A percentile compares a stretch with the other conserved stretches of the same genome.
These are phyloP conservation scores for Heliconius erato DNA, from an alignment of 2,888 invertebrate species.

Conservation along the genomic window DNA sequence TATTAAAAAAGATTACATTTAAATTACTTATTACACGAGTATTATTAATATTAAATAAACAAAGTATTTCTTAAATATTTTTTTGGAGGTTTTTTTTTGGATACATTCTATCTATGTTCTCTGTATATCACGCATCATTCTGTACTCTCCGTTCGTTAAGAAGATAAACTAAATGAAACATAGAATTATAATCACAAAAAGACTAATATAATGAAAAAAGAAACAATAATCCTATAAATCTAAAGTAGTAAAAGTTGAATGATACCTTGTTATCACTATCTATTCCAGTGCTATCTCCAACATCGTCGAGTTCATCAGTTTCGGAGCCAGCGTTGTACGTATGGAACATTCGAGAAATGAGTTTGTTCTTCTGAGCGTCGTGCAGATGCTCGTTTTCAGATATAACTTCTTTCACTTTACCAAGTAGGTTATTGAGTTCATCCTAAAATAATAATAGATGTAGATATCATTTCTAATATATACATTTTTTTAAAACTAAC, in stretches of 20 bases:
- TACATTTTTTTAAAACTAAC: background rate
- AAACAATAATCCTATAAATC: background rate
- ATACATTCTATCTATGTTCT: no score
- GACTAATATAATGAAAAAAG: background rate
- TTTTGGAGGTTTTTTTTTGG: no score
- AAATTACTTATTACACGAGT: background rate
- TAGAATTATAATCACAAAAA: no score
- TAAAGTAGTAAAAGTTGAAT: background rate
- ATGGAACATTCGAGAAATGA: constrained; percentile 87
- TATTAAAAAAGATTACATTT: background rate
- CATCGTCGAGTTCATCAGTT: constrained; percentile 79
- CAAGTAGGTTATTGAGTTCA: constrained; percentile 90
- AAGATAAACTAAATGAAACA: no score
- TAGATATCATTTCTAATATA: background rate
- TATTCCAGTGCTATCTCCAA: constrained; percentile 79
- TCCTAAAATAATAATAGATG: constrained; percentile 77
- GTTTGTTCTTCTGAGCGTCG: constrained; percentile 90
- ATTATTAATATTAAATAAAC: background rate
- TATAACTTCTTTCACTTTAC: constrained; percentile 94
- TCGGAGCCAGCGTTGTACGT: constrained; percentile 82
- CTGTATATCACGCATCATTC: no score
- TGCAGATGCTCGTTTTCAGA: constrained; percentile 93
- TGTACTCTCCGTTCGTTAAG: no score
- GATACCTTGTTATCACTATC: constrained; percentile 80
- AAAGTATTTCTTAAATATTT: background rate